Conservation (phyloP, 2,113 vertebrate genomes). For the Oplegnathus fasciatus region DNA sequence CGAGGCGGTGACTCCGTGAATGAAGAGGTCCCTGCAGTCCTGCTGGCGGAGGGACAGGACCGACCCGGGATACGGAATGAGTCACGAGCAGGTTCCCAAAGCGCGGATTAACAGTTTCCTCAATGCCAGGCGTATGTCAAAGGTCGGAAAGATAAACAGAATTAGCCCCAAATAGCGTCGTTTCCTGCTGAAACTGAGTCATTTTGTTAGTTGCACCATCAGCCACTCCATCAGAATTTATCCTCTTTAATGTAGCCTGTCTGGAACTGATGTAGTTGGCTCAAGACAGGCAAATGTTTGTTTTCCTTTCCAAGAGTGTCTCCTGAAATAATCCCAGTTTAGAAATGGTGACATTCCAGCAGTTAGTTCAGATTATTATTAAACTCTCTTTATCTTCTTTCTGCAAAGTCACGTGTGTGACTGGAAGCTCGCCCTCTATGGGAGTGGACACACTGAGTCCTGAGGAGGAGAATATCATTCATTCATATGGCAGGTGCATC, state of each 20-base stretch:
- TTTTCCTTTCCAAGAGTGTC: neutral
- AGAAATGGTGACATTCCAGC: neutral
- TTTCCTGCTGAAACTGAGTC: neutral
- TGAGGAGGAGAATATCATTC: neutral
- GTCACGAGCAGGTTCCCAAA: constrained; percentile 41
- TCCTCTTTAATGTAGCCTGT: neutral
- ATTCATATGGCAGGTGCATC: neutral
- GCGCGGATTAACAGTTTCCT: neutral
- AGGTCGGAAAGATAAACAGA: neutral
- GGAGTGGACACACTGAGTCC: constrained; percentile 14
- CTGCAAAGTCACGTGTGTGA: constrained; percentile 22
- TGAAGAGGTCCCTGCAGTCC: constrained; percentile 8
- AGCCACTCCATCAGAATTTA: neutral
- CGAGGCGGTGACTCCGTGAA: constrained; percentile 14
- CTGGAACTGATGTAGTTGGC: neutral
- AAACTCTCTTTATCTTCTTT: neutral
- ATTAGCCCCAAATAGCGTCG: no score
- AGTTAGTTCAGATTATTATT: neutral
- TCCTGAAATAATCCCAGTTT: neutral
- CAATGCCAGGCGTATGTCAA: constrained; percentile 11
- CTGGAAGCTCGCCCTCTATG: constrained; percentile 31
- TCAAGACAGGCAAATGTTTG: no score
- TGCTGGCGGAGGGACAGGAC: constrained; percentile 19
- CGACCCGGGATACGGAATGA: constrained; percentile 35
- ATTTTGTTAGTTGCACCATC: neutral